Evolutionary conservation across 2,113 vertebrate species (phyloP).

Genomic region (Poicephalus meyeri): DNA sequence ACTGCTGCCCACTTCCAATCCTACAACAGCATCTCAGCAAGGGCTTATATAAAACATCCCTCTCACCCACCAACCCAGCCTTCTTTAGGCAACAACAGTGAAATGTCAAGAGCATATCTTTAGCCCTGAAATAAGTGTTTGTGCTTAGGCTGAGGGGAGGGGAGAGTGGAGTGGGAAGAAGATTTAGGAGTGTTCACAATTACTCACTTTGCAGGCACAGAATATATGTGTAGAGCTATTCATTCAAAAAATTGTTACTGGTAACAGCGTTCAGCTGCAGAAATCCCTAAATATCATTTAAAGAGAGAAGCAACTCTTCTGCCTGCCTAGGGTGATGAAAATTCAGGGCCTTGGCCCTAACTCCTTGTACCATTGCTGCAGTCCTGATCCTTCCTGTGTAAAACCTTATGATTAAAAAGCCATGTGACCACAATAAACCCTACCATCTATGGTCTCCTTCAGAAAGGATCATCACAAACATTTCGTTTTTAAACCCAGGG

Average conservation of each 20-base stretch:
- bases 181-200: not conserved
- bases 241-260: not conserved
- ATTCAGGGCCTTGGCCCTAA: not conserved
- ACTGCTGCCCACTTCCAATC: not conserved
- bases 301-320: not conserved
- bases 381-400: not conserved
- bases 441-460: not conserved
- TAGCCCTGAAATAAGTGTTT: not conserved
- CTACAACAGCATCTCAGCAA: not conserved
- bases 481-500: not conserved
- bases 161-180: not conserved
- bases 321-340: not conserved
- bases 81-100: conserved; percentile 10
- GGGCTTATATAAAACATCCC: not conserved
- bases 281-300: conserved; percentile 7
- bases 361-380: not conserved
- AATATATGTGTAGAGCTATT: conserved; percentile 6
- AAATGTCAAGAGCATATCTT: conserved; percentile 22
- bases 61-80: not conserved
- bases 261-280: not conserved
- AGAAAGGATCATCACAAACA: not conserved
- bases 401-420: not conserved
- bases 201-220: not conserved
- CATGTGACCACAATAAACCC: not conserved
- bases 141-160: not conserved